Percentiles rank a stretch among this genome's conserved stretches.
phyloP scores from a whole-genome alignment of 2,797 vertebrate species.

The Anisognathus igniventris region DNA sequence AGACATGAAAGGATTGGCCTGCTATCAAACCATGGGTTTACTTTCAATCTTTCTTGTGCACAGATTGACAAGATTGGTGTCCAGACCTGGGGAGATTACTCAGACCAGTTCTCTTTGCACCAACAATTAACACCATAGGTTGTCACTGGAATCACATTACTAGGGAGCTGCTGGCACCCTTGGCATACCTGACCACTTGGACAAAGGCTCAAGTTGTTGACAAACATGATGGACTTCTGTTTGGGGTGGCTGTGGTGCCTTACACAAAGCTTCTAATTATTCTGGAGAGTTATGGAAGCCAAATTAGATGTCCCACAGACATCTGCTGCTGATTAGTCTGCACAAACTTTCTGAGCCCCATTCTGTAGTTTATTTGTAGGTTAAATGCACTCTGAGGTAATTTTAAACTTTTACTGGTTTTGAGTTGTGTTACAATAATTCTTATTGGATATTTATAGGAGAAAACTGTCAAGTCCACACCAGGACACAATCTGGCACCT shows the following conservation, averaged over 20 bases:
- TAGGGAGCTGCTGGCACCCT: not conserved
- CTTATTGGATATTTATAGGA: not conserved
- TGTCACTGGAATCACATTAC: not conserved
- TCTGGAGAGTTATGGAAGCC: not conserved
- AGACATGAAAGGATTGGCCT: not conserved
- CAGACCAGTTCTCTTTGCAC: not conserved
- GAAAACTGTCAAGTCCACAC: not conserved
- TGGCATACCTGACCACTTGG: not conserved
- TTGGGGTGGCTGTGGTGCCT: not conserved
- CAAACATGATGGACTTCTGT: not conserved
- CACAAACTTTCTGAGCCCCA: not conserved
- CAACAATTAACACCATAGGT: not conserved
- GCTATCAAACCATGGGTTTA: not conserved
- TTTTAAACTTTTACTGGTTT: not conserved
- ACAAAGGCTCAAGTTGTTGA: not conserved
- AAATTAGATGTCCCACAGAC: not conserved
- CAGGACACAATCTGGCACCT: not conserved
- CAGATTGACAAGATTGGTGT: not conserved
- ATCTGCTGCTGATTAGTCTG: not conserved
- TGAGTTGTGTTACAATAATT: not conserved
- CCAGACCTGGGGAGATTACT: not conserved
- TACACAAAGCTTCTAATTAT: not conserved
- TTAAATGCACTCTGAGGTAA: not conserved
- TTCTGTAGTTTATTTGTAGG: not conserved
- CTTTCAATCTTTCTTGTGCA: not conserved